Conservation (phyloP, 1,140 invertebrate species). For the Euschistus heros region DNA sequence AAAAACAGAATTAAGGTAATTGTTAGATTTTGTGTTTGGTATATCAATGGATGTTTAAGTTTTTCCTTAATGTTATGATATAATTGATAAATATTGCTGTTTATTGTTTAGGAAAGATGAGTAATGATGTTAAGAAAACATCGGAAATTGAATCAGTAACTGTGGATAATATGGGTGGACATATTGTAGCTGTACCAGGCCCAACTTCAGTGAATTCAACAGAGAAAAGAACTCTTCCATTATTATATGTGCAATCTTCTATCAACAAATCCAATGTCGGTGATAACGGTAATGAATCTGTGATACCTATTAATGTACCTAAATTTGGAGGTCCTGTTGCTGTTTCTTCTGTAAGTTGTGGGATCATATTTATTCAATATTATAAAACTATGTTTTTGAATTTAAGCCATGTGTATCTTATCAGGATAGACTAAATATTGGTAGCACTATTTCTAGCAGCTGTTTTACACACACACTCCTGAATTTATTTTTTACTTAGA, state of each 20-base stretch:
- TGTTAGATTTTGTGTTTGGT: too few species aligned
- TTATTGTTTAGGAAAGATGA: conserved; percentile 1
- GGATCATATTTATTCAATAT: too few species aligned
- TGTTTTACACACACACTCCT: too few species aligned
- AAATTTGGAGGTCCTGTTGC: neutral
- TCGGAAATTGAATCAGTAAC: neutral
- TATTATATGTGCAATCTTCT: conserved; percentile 4
- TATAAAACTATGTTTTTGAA: too few species aligned
- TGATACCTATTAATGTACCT: neutral
- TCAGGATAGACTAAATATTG: too few species aligned
- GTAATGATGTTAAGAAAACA: neutral
- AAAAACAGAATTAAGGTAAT: too few species aligned
- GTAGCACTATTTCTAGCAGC: too few species aligned
- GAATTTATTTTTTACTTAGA: too few species aligned
- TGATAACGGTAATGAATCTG: neutral
- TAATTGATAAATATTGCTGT: neutral
- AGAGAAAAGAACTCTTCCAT: neutral
- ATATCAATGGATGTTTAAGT: too few species aligned
- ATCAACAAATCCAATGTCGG: neutral
- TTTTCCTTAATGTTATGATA: too few species aligned
- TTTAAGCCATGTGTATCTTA: too few species aligned
- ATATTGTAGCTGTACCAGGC: neutral
- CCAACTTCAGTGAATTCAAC: neutral
- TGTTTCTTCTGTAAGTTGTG: too few species aligned
- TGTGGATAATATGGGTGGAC: neutral